Base-by-base conservation (phyloP, 2,797 vertebrate genomes). In the Etheostoma perlongum region DNA sequence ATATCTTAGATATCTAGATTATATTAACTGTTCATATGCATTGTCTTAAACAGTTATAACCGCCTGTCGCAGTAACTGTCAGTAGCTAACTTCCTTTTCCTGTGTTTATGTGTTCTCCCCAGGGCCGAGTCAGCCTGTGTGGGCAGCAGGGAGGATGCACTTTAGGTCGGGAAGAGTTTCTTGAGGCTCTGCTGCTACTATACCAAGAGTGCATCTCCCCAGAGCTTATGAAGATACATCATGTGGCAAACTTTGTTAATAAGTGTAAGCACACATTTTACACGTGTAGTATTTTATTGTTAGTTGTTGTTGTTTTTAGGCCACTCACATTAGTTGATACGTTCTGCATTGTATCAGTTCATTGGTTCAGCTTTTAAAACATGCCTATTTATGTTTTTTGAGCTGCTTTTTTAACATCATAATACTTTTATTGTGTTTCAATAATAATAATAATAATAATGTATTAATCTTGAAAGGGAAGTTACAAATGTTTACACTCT, bases 191-290 rank as follows among this genome's bases (percentile, higher is more conserved):
- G 76, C 92, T 98, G 69, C 91, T 96, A 60, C 95, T 99, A 70
- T 97, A 97, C 84, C 95, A 98, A 83, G 97, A 99, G 90, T 99
- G 97, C 90, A 94, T 85, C 70, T 95, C 95, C 54, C 96, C 97
- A 0, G 89, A 96, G 79, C 96, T 98, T 49, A 97, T 97, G 97
- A 98, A 95, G 93, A 96, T 96, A 74, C 96, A 96, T 61, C 93
- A 97, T 1, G 96, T 99, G 76, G 95, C 94, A 89, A 96, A 92
- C 86, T 99, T 99, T 92, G 96, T 99, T 73, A 95, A 93, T 61
- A 99, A 98, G 88, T 97, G 98, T 99, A 94, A 96, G 97, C 27
- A 61, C 63, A 33, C 11, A 30, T 58, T 69, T 30, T 10, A 51
- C 4, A 58, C 4, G 0, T 33, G 5, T 15, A 42, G 1, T 8